Evolutionary conservation across 1,140 invertebrate species (phyloP).

Genomic region (Leptinotarsa undecemlineata): DNA sequence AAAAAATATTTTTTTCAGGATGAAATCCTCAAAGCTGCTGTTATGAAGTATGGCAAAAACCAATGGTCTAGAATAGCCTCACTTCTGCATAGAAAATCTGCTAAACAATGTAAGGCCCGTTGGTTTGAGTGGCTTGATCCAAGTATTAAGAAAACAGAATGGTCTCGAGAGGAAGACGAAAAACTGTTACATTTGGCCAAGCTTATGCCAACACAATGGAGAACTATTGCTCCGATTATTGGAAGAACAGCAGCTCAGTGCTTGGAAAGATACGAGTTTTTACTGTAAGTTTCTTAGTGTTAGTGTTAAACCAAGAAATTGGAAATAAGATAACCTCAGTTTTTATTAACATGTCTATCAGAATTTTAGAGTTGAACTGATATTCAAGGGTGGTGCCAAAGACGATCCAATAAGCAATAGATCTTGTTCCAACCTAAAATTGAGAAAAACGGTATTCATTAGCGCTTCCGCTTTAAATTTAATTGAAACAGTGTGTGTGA

Average conservation of each 20-base stretch:
- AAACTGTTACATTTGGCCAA: slow-evolving; percentile 97
- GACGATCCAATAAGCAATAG: no score
- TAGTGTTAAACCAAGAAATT: background rate
- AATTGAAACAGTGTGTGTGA: no score
- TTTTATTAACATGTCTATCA: no score
- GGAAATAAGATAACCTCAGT: background rate
- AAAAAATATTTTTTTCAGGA: slow-evolving; percentile 69
- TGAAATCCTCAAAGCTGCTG: slow-evolving; percentile 99
- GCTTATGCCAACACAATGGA: slow-evolving; percentile 99
- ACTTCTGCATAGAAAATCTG: slow-evolving; percentile 96
- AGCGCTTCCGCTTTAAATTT: no score
- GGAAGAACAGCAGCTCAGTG: slow-evolving; percentile 98
- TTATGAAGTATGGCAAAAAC: slow-evolving; percentile 99
- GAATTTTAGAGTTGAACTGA: no score
- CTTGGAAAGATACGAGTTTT: slow-evolving; percentile 94
- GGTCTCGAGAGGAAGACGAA: slow-evolving; percentile 99
- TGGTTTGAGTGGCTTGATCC: slow-evolving; percentile 99
- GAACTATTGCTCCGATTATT: slow-evolving; percentile 98
- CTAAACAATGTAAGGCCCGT: slow-evolving; percentile 99
- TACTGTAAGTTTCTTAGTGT: slow-evolving; percentile 67
- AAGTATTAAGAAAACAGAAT: slow-evolving; percentile 99
- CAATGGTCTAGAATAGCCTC: slow-evolving; percentile 99
- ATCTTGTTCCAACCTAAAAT: no score
- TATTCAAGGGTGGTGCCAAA: no score
- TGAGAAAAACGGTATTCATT: no score